These are phyloP conservation scores for Apodemus agrarius DNA, from an alignment of 2,797 vertebrate species.

Conservation along the genomic window DNA sequence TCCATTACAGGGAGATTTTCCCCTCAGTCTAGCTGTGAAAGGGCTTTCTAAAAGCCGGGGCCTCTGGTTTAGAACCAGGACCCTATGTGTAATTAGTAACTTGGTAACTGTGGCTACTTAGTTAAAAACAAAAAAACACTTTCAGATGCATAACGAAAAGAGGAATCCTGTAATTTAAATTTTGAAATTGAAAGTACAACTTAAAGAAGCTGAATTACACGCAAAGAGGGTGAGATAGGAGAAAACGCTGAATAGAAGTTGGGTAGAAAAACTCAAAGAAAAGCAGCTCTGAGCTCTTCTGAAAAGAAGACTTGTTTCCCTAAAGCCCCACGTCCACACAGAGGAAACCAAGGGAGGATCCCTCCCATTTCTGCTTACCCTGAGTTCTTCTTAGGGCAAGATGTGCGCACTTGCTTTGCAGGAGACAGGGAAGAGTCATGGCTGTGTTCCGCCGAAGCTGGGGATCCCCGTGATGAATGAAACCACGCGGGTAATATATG, in stretches of 20 bases:
- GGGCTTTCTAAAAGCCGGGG: conserved; percentile 42
- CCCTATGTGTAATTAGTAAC: conserved; percentile 40
- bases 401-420: neutral
- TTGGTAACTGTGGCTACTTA: conserved; percentile 54
- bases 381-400: neutral
- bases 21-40: neutral
- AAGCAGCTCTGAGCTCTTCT: conserved; percentile 3
- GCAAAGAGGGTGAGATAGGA: neutral
- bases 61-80: conserved; percentile 57
- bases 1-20: conserved; percentile 13
- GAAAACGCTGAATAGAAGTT: neutral
- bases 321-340: conserved; percentile 2
- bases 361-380: conserved; percentile 22
- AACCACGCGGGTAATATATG: neutral
- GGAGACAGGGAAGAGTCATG: neutral
- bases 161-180: conserved; percentile 3
- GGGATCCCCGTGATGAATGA: conserved; percentile 58
- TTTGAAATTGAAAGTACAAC: conserved; percentile 66
- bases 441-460: conserved; percentile 8
- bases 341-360: neutral
- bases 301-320: neutral
- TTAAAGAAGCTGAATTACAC: neutral
- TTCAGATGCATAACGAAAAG: conserved; percentile 14
- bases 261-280: neutral
- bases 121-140: neutral